A percentile compares a stretch with the other conserved stretches of the same genome.
phyloP scores from a whole-genome alignment of 2,113 vertebrate species.

The Heterotilapia buettikoferi region DNA sequence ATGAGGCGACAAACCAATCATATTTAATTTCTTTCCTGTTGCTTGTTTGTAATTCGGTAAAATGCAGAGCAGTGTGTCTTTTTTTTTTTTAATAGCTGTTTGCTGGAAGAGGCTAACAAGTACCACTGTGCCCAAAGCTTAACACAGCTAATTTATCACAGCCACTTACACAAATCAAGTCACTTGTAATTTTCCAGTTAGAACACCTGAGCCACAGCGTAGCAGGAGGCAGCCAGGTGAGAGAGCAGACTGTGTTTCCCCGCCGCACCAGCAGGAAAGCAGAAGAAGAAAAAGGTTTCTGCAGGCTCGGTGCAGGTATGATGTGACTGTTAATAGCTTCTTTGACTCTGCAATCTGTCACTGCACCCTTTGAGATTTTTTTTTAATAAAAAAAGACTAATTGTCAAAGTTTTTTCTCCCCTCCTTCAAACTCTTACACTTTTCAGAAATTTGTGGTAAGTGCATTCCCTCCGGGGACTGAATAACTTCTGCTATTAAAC shows the following conservation, averaged over 20 bases:
- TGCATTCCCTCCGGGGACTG: neutral
- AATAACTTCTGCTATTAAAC: neutral
- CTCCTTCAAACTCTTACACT: neutral
- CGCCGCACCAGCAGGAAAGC: neutral
- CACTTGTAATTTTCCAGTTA: constrained; percentile 35
- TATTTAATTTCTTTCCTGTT: neutral
- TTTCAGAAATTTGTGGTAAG: neutral
- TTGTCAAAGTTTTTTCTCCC: neutral
- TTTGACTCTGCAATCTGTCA: neutral
- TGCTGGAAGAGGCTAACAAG: constrained; percentile 4
- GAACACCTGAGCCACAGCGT: constrained; percentile 12
- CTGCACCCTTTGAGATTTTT: neutral
- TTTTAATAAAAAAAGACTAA: neutral
- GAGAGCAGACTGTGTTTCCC: neutral
- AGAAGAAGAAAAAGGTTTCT: neutral
- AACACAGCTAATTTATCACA: constrained; percentile 33
- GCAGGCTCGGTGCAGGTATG: neutral
- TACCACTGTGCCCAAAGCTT: neutral
- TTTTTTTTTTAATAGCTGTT: neutral
- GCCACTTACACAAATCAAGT: constrained; percentile 40
- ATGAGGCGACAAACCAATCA: no score
- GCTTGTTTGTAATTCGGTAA: neutral
- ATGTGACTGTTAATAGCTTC: neutral
- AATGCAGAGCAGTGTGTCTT: neutral
- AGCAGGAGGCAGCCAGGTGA: constrained; percentile 11